Evolutionary conservation across 2,797 vertebrate species (phyloP), one percentile per base, ranked within the genome.

Genomic region (Tamandua tetradactyla): DNA sequence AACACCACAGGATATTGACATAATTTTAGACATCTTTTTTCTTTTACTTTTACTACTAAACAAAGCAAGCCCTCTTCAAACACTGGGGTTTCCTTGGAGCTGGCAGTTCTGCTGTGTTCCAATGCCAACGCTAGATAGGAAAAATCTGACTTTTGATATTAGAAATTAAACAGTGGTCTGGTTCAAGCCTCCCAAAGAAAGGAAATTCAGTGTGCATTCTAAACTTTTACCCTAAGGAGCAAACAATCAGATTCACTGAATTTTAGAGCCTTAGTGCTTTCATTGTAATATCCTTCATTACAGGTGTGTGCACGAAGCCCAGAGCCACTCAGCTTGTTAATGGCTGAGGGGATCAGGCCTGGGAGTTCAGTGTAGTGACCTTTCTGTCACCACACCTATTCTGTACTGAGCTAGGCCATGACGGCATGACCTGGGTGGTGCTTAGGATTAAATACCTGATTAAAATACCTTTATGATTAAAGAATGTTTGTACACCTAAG

Each of bases 21-120:
- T 87, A 59, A 92, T 95, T 79, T 95, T 89, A 78, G 74, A 37
- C 17, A 75, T 30, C 18, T 75, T 37, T 55, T 55, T 75, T 68
- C 72, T 66, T 96, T 96, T 40, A 74, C 55, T 93, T 89, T 96
- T 96, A 86, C 47, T 95, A 90, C 82, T 72, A 96, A 97, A 89
- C 85, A 83, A 72, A 76, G 59, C 30, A 81, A 97, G 97, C 93
- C 57, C 49, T 95, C 89, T 92, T 0, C 0, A 89, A 79, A 96
- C 97, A 91, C 81, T 76, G 44, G 40, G 12, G 89, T 72, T 85
- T 94, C 97, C 74, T 91, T 62, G 92, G 59, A 74, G 44, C 88
- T 94, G 88, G 69, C 85, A 80, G 10, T 76, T 86, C 76, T 44
- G 42, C 9, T 0, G 0, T 7, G 5, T 78, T 69, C 71, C 30